phyloP scores from a whole-genome alignment of 2,888 invertebrate species.

The Cryptops parisi region DNA sequence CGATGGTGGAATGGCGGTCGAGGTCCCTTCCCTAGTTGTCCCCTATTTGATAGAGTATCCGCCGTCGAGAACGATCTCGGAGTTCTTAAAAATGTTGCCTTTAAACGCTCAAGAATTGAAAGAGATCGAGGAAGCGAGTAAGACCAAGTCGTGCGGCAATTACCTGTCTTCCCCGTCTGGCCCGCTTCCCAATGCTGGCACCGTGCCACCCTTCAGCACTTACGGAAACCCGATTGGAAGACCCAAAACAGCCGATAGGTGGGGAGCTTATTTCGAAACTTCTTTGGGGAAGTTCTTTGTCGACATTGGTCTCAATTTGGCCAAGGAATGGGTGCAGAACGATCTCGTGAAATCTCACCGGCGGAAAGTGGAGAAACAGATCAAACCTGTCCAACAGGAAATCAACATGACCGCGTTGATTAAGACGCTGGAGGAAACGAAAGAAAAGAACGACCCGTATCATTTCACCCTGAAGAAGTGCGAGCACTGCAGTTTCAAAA shows the following conservation, averaged over 20 bases:
- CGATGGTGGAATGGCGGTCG: constrained; percentile 83
- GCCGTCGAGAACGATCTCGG: constrained; percentile 58
- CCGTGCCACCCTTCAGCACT: constrained; percentile 19
- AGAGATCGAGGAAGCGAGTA: constrained; percentile 23
- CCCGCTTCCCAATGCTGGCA: not conserved
- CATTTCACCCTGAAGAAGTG: constrained; percentile 59
- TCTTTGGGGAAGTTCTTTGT: constrained; percentile 80
- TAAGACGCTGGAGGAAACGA: constrained; percentile 70
- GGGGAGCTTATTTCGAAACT: constrained; percentile 56
- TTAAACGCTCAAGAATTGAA: constrained; percentile 13
- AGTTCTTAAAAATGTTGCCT: constrained; percentile 34
- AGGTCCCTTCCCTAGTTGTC: constrained; percentile 83
- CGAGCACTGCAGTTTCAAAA: constrained; percentile 75
- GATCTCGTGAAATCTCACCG: constrained; percentile 77
- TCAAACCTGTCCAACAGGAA: constrained; percentile 37
- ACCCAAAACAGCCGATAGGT: constrained; percentile 22
- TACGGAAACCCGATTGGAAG: constrained; percentile 22
- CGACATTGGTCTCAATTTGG: constrained; percentile 77
- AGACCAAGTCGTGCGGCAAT: not conserved
- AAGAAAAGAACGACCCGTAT: constrained; percentile 69
- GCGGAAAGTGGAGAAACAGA: constrained; percentile 54
- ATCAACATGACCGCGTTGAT: constrained; percentile 60
- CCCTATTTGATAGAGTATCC: constrained; percentile 88
- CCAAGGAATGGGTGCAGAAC: constrained; percentile 85
- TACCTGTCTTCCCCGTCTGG: not conserved